A percentile compares a stretch with the other conserved stretches of the same genome.
Evolutionary conservation across 2,797 vertebrate genomes (phyloP).

Genomic region (Ptychobarbus kaznakovi): DNA sequence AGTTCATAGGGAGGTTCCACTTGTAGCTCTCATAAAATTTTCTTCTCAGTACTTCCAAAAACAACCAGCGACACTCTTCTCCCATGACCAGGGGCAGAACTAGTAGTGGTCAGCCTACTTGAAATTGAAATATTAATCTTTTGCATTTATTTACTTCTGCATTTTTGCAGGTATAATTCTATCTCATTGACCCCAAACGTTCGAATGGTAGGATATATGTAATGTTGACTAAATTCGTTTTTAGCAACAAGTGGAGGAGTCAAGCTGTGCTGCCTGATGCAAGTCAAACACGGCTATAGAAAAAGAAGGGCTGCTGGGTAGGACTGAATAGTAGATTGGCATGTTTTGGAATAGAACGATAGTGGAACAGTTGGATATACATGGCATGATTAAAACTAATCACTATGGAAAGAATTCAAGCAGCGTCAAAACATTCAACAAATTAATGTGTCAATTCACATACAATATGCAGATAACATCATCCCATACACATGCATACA

Average conservation of each 20-base stretch:
- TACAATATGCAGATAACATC: neutral
- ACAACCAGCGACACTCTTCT: conserved; percentile 51
- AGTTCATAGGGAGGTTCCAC: conserved; percentile 76
- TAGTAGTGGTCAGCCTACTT: neutral
- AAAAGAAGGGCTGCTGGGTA: neutral
- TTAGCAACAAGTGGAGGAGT: conserved; percentile 12
- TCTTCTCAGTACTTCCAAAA: conserved; percentile 42
- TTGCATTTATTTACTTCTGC: neutral
- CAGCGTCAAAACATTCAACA: neutral
- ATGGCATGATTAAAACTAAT: conserved; percentile 22
- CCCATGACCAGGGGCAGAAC: conserved; percentile 28
- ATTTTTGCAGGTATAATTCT: neutral
- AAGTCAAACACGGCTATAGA: neutral
- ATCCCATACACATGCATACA: neutral
- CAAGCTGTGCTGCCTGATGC: conserved; percentile 6
- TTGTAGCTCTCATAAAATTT: conserved; percentile 70
- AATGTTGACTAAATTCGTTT: neutral
- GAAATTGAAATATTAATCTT: neutral
- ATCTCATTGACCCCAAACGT: neutral
- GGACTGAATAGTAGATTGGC: conserved; percentile 17
- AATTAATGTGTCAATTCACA: neutral
- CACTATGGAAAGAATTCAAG: conserved; percentile 10
- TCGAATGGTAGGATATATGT: neutral
- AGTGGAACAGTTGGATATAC: conserved; percentile 12
- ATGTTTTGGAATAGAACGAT: conserved; percentile 6